Base-by-base conservation (phyloP, 2,797 vertebrate species). In the Discoglossus pictus region DNA sequence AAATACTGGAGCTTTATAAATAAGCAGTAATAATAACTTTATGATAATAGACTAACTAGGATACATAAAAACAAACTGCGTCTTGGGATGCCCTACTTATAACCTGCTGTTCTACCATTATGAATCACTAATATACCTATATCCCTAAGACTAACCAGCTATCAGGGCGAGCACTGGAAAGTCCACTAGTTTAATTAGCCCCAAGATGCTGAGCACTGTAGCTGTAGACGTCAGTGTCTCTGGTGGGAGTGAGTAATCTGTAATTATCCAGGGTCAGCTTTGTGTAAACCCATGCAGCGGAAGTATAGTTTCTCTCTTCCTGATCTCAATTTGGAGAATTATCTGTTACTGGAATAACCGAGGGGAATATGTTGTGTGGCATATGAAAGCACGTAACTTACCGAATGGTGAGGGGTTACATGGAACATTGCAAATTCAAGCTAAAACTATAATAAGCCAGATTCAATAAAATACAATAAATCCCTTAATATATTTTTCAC, bases 241-340 rank as follows among this genome's bases (percentile, higher is more conserved):
- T 56, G 34, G 36, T 8, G 36, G 15, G 47, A 36, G 70, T 53
- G 69, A 35, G 52, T 73, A 61, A 67, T 7, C 1, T 2, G 1
- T 61, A 35, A 68, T 65, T 63, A 60, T 66, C 52, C 38, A 59
- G 60, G 67, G 76, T 60, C 73, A 78, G 73, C 47, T 74, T 53
- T 59, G 61, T 39, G 38, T 38, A 23, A 61, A 62, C 20, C 11
- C 15, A 25, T 20, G 35, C 38, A 47, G 52, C 17, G n/a, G 13
- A 47, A 35, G 36, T 25, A 21, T n/a, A 35, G 35, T 50, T 56
- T 59, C 73, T 71, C 56, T 42, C 55, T 59, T 64, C 36, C 60
- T 55, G 46, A 15, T 13, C 42, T 70, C 16, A 6, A 44, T 55
- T 5, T 25, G 12, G 9, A 65, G 56, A 50, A 4, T 3, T 7